A percentile compares a stretch with the other conserved stretches of the same genome.
These are phyloP conservation scores for Tigriopus californicus DNA, from an alignment of 2,888 invertebrate species.

Conservation along the genomic window DNA sequence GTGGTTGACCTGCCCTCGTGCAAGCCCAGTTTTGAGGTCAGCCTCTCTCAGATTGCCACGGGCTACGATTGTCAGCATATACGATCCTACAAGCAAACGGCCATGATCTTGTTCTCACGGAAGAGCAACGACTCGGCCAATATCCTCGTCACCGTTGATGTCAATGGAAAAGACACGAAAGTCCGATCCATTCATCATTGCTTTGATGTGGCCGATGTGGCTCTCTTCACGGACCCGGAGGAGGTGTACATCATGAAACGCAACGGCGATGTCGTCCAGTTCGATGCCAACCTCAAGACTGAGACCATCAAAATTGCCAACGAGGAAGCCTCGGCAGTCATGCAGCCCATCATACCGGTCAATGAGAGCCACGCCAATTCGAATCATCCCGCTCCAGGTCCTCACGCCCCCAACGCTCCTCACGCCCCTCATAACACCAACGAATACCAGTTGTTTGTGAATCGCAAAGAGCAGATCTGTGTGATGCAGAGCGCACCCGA, in stretches of 20 bases:
- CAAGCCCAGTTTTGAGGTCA: background rate
- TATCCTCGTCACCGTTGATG: background rate
- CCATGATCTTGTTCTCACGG: background rate
- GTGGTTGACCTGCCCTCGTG: background rate
- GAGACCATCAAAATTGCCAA: background rate
- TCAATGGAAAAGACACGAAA: background rate
- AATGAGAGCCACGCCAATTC: background rate
- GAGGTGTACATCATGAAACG: slow-evolving; percentile 5
- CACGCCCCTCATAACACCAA: background rate
- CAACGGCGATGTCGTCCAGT: background rate
- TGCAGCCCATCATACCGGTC: too few relatives aligned
- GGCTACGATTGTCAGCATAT: slow-evolving; percentile 7
- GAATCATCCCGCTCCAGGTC: background rate
- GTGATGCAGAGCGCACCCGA: background rate
- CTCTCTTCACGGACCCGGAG: slow-evolving; percentile 7
- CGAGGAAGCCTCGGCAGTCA: background rate
- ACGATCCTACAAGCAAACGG: background rate
- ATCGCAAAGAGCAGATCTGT: slow-evolving; percentile 8
- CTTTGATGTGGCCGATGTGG: slow-evolving; percentile 3
- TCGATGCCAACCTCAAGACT: slow-evolving; percentile 1
- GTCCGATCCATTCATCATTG: background rate
- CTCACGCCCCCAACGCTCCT: too few relatives aligned
- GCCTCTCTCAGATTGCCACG: background rate
- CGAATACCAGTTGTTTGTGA: slow-evolving; percentile 12
- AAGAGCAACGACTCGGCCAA: background rate